Base-by-base conservation (phyloP, 2,113 vertebrate genomes). In the Polypterus bichir region DNA sequence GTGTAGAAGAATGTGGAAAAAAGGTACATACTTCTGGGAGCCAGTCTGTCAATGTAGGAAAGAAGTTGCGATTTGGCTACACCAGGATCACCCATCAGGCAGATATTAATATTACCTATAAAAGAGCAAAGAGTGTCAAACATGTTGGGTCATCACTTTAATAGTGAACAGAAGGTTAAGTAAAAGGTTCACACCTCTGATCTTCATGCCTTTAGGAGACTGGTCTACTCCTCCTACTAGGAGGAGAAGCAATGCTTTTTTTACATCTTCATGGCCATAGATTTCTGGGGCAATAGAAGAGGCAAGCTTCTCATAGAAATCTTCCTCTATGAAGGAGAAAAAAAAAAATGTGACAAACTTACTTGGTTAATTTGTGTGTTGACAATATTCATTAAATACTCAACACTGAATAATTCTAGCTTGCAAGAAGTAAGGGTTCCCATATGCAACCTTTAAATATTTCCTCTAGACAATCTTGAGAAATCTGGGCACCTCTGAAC, bases 41-140 rank as follows among this genome's bases (percentile, higher is more conserved):
- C 92, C 69, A 97, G 81, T 1, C 92, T 88, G 66, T 95, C 92
- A 0, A 97, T 95, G 69, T 94, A 95, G 7, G 86, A 92, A 6
- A 97, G 76, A 56, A 97, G 85, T 79, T 97, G 93, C 5, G 93
- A 97, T 69, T 97, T 97, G 54, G 93, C 93, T 3, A 97, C 92
- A 9, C 93, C 93, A 0, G 93, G 93, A 63, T 97, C 92, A n/a
- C 93, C 93, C 93, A 97, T 95, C 63, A 97, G 76, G 73, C 93
- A 97, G 71, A 97, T 89, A 69, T 97, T 94, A 60, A 97, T 94
- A 72, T 82, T 94, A 4, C 93, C 92, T 97, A 27, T 9, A 44
- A 9, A 7, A 59, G 3, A 44, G 3, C 59, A 49, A 3, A 72
- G 60, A 64, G 62, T 51, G 58, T 27, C 27, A 27, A 27, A 27